phyloP scores from a whole-genome alignment of 2,888 invertebrate species.

The Choreutis nemorana region DNA sequence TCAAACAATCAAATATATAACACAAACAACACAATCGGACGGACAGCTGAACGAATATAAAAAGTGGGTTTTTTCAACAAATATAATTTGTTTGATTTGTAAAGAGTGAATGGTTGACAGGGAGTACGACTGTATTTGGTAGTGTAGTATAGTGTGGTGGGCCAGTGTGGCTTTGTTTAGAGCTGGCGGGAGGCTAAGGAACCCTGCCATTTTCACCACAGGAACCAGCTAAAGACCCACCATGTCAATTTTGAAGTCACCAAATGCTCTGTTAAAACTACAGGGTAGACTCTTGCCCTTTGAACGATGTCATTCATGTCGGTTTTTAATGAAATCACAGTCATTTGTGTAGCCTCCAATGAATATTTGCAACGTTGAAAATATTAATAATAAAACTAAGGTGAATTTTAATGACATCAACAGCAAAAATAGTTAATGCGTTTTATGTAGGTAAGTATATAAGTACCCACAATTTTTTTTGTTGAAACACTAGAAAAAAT shows the following conservation, averaged over 20 bases:
- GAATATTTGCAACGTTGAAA: no score
- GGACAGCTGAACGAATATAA: constrained; percentile 14
- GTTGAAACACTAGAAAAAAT: no score
- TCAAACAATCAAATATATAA: constrained; percentile 1
- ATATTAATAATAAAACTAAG: no score
- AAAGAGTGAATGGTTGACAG: constrained; percentile 50
- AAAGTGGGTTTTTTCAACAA: constrained; percentile 47
- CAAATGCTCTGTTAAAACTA: constrained; percentile 43
- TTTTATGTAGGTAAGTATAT: no score
- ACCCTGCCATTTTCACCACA: constrained; percentile 57
- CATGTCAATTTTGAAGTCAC: constrained; percentile 49
- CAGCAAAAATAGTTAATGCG: no score
- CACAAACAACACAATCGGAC: constrained; percentile 8
- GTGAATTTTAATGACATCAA: no score
- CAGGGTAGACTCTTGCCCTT: constrained; percentile 37
- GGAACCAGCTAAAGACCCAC: constrained; percentile 56
- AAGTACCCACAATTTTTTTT: no score
- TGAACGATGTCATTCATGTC: constrained; percentile 33
- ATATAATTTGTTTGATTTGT: constrained; percentile 64
- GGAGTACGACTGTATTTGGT: constrained; percentile 30
- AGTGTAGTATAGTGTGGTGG: constrained; percentile 30
- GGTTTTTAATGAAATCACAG: no score
- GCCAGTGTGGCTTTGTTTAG: constrained; percentile 39
- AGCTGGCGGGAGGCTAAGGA: constrained; percentile 50
- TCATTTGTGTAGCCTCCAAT: no score